Conservation (phyloP, 2,888 invertebrate species). For the Trachelus iudaicus region DNA sequence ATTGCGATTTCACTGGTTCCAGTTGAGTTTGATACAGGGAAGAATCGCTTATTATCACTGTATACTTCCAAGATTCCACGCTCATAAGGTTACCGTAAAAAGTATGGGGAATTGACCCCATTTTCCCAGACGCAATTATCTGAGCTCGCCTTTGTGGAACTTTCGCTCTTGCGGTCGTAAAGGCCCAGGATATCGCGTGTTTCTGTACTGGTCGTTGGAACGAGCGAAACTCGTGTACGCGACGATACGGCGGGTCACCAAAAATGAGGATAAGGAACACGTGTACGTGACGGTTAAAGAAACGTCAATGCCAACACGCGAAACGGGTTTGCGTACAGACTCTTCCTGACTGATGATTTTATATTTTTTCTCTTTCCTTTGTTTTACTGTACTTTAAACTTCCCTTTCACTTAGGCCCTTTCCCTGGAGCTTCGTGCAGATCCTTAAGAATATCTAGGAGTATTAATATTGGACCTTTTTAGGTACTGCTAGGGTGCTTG, state of each 20-base stretch:
- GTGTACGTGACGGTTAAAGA: not conserved
- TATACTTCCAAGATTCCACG: not conserved
- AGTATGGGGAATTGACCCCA: not conserved
- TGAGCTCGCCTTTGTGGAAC: not conserved
- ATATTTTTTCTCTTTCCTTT: not conserved
- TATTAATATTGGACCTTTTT: constrained; percentile 43
- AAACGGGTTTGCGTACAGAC: not conserved
- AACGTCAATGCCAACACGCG: not conserved
- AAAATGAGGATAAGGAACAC: not conserved
- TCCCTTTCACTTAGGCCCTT: not conserved
- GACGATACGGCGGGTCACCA: not conserved
- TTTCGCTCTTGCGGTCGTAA: not conserved
- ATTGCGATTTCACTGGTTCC: not conserved
- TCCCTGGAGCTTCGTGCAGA: not conserved
- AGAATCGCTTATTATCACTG: not conserved
- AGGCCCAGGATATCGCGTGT: not conserved
- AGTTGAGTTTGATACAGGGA: not conserved
- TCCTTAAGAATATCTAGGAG: not conserved
- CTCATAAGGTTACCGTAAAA: not conserved
- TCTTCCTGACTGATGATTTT: not conserved
- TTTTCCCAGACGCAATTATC: not conserved
- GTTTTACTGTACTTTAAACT: not conserved
- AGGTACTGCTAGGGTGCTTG: constrained; percentile 73
- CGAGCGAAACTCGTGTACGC: not conserved
- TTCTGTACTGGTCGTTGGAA: not conserved